Evolutionary conservation across 2,888 invertebrate species (phyloP).

Genomic region (Agrypnus murinus): DNA sequence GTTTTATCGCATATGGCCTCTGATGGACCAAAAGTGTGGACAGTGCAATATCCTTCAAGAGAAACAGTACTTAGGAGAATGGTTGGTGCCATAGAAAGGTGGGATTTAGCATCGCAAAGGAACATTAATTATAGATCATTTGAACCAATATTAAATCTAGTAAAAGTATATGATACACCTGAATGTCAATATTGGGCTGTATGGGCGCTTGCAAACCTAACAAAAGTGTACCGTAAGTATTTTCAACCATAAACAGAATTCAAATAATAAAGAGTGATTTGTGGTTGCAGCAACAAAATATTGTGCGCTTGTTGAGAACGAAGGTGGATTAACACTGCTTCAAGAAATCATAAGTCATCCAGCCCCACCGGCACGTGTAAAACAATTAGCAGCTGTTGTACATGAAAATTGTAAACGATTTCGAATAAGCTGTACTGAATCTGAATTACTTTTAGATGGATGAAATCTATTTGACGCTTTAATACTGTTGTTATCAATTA

Average conservation of each 20-base stretch:
- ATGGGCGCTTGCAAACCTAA: conserved; percentile 98
- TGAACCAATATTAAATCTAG: conserved; percentile 91
- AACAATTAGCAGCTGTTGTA: conserved; percentile 80
- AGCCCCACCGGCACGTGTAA: conserved; percentile 79
- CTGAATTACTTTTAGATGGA: conserved; percentile 48
- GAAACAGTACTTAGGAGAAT: conserved; percentile 83
- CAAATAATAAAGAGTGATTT: not conserved
- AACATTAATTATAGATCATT: conserved; percentile 98
- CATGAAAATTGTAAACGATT: conserved; percentile 77
- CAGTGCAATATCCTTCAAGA: conserved; percentile 81
- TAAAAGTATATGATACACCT: conserved; percentile 88
- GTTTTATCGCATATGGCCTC: conserved; percentile 96
- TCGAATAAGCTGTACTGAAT: conserved; percentile 45
- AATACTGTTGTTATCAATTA: not conserved
- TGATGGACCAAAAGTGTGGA: conserved; percentile 91
- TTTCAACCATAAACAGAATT: conserved; percentile 21
- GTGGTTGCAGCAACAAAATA: conserved; percentile 88
- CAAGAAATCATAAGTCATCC: conserved; percentile 78
- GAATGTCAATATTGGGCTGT: conserved; percentile 97
- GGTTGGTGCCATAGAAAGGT: conserved; percentile 88
- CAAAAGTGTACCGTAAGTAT: conserved; percentile 91
- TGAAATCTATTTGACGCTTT: conserved; percentile 33
- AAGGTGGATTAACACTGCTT: conserved; percentile 87
- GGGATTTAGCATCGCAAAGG: conserved; percentile 90
- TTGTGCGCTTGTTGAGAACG: conserved; percentile 89